Base-by-base conservation (phyloP, 2,113 vertebrate genomes). In the Notiomystis cincta region DNA sequence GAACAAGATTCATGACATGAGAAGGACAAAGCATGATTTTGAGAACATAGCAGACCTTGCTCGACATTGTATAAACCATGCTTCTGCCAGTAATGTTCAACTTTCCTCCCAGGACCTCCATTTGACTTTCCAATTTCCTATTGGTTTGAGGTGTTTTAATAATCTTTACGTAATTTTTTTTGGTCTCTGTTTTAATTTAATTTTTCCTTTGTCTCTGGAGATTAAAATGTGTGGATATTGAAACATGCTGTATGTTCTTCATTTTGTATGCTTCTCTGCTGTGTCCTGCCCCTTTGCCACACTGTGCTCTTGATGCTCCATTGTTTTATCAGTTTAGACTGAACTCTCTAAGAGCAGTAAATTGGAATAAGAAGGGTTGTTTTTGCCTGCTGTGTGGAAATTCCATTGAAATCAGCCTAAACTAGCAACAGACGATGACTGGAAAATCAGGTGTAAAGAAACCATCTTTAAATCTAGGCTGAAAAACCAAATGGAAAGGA, bases 21-120 rank as follows among this genome's bases (percentile, higher is more conserved):
- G 28, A 40, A 70, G 8, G 27, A 72, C 19, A 83, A 73, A 35
- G 1, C 4, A 14, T 60, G 30, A 18, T 67, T 80, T 77, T 69
- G 48, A 42, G 44, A 50, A 38, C 10, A 24, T 2, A 30, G 14
- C 38, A 19, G 15, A 69, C 33, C 20, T 72, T 85, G 5, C 60
- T 50, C 65, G 12, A 31, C 31, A 16, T 60, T 79, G 27, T 77
- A 35, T 58, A 64, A 72, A 40, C 38, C 8, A 37, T 56, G 13
- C 22, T 51, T 91, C 33, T 87, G 19, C 21, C 58, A 61, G 22
- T 37, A 42, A 42, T 54, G 8, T 38, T 91, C 27, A 51, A 30
- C 5, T 40, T 82, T 47, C 7, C 16, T 75, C 31, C 58, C 2
- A 10, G 20, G 15, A 45, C 6, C 21, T 47, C 0, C 0, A n/a